Evolutionary conservation across 2,888 invertebrate genomes (phyloP).

Genomic region (Euplagia quadripunctaria): DNA sequence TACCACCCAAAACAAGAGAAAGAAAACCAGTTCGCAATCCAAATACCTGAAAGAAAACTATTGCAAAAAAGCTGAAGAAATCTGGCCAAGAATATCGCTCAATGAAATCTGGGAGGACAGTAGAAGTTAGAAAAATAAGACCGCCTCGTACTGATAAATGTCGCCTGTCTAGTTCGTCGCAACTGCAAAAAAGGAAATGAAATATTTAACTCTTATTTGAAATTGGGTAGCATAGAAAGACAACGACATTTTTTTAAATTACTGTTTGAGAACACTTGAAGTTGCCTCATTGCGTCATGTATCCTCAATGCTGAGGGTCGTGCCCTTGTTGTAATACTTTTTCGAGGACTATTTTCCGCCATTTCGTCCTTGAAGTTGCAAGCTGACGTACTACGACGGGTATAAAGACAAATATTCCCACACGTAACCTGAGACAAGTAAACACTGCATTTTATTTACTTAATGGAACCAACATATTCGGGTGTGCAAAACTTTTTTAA

Average conservation of each 20-base stretch:
- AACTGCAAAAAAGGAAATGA: background rate
- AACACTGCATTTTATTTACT: constrained; percentile 2
- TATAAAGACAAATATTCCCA: background rate
- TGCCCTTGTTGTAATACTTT: too few species aligned
- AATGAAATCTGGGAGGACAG: background rate
- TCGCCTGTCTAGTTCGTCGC: background rate
- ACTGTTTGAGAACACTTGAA: background rate
- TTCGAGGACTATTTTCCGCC: too few species aligned
- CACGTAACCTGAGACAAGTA: background rate
- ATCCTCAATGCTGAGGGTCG: too few species aligned
- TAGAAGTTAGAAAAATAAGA: background rate
- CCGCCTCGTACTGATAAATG: background rate
- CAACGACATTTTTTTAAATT: background rate
- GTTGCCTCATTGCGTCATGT: too few species aligned
- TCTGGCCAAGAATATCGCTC: background rate
- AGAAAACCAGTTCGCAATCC: background rate
- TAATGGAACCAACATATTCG: background rate
- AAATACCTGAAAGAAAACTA: background rate
- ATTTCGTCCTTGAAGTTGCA: background rate
- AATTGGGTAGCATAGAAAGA: background rate
- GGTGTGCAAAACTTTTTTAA: constrained; percentile 10
- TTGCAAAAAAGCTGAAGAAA: background rate
- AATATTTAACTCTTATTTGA: background rate
- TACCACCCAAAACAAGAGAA: background rate
- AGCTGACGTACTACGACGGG: too few species aligned